Conservation (phyloP, 2,888 invertebrate species). For the Alloscopus bannaensis region DNA sequence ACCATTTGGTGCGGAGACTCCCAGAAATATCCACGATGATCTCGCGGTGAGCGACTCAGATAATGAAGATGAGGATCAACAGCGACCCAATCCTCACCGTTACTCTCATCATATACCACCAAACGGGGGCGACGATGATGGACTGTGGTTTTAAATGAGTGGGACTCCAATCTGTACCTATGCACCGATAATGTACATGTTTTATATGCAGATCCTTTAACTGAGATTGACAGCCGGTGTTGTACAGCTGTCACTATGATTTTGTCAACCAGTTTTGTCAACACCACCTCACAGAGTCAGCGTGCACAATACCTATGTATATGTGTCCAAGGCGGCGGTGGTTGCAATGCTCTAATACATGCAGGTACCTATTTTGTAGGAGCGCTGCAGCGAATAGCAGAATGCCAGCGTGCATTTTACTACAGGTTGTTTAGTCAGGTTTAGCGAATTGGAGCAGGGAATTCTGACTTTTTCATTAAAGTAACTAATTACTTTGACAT, state of each 20-base stretch:
- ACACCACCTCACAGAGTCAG: too few species aligned
- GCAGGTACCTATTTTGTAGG: too few species aligned
- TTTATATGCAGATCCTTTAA: neutral
- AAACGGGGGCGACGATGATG: constrained; percentile 60
- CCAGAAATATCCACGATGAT: constrained; percentile 78
- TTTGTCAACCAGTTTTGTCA: neutral
- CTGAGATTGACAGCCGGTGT: too few species aligned
- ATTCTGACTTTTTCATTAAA: too few species aligned
- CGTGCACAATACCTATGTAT: too few species aligned
- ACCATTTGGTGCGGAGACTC: constrained; percentile 75
- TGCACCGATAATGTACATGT: neutral
- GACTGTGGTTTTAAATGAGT: constrained; percentile 54
- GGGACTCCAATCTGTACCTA: neutral
- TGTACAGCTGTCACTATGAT: neutral
- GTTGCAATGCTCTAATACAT: too few species aligned
- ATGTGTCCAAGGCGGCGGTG: too few species aligned
- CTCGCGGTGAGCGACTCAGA: constrained; percentile 87
- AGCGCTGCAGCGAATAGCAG: too few species aligned
- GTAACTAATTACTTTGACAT: too few species aligned
- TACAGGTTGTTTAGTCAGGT: too few species aligned
- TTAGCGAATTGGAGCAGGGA: too few species aligned
- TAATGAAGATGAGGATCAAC: constrained; percentile 77
- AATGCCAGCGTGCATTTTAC: too few species aligned
- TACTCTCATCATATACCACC: constrained; percentile 73
- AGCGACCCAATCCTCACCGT: constrained; percentile 50